Conservation (phyloP, 2,797 vertebrate genomes). For the Danionella dracula region DNA sequence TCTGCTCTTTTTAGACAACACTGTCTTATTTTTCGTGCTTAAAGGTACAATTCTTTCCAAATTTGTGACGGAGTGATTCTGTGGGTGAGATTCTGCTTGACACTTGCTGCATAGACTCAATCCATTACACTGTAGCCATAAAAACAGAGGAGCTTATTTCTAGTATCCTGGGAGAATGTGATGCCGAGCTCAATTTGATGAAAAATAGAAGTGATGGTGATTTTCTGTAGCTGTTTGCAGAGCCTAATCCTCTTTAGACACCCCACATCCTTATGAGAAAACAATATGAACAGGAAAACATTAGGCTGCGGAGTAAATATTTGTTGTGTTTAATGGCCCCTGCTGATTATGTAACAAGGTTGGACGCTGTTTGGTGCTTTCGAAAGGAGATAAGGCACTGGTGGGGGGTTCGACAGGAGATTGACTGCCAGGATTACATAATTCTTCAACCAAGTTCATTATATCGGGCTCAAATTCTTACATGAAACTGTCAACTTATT, state of each 20-base stretch:
- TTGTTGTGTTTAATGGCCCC: not conserved
- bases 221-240: constrained; percentile 7
- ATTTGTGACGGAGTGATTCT: no score
- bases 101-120: not conserved
- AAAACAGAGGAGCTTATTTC: constrained; percentile 4
- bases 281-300: not conserved
- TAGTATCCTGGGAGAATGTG: not conserved
- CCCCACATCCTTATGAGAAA: not conserved
- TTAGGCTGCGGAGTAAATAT: not conserved
- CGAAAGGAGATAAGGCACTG: not conserved
- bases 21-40: no score
- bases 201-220: constrained; percentile 2
- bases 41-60: no score
- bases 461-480: constrained; percentile 1
- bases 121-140: not conserved
- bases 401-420: not conserved
- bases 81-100: not conserved
- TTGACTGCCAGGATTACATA: constrained; percentile 5
- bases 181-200: not conserved
- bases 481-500: constrained; percentile 4
- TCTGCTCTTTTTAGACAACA: no score
- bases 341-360: not conserved
- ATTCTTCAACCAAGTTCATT: constrained; percentile 9
- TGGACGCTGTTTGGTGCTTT: not conserved
- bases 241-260: constrained; percentile 3